Percentiles rank a stretch among this genome's conserved stretches.
Evolutionary conservation across 1,140 invertebrate genomes (phyloP).

Genomic region (Drosophila biarmipes): DNA sequence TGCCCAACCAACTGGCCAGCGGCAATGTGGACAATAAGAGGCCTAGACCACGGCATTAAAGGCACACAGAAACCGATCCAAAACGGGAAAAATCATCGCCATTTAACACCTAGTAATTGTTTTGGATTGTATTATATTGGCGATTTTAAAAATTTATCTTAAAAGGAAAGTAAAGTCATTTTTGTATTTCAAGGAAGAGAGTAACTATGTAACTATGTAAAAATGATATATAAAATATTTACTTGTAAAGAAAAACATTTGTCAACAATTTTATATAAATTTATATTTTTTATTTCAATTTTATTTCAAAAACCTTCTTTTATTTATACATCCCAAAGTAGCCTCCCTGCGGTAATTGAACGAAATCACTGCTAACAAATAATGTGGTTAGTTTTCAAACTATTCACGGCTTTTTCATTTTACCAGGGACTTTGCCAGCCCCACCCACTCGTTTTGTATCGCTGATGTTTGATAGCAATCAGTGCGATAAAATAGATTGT

Average conservation of each 20-base stretch:
- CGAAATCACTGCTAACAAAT: slow-evolving; percentile 29
- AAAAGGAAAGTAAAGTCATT: no score
- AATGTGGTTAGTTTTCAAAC: slow-evolving; percentile 39
- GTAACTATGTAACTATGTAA: no score
- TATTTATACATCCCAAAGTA: no score
- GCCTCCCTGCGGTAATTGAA: background rate
- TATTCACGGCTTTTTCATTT: slow-evolving; percentile 1
- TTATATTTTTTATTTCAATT: no score
- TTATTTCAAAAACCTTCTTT: background rate
- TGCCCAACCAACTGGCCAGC: background rate
- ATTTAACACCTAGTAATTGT: no score
- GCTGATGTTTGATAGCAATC: slow-evolving; percentile 59
- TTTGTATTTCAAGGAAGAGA: no score
- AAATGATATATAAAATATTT: no score
- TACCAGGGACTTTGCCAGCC: background rate
- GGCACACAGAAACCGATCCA: background rate
- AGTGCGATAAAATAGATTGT: slow-evolving; percentile 47
- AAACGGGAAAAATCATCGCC: background rate
- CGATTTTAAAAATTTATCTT: no score
- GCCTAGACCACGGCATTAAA: no score
- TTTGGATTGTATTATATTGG: no score
- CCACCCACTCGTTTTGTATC: slow-evolving; percentile 1
- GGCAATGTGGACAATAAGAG: background rate
- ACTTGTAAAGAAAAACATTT: no score
- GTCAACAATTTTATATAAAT: no score